These are phyloP conservation scores for Tichodroma muraria DNA, from an alignment of 2,113 vertebrate species.

Conservation along the genomic window DNA sequence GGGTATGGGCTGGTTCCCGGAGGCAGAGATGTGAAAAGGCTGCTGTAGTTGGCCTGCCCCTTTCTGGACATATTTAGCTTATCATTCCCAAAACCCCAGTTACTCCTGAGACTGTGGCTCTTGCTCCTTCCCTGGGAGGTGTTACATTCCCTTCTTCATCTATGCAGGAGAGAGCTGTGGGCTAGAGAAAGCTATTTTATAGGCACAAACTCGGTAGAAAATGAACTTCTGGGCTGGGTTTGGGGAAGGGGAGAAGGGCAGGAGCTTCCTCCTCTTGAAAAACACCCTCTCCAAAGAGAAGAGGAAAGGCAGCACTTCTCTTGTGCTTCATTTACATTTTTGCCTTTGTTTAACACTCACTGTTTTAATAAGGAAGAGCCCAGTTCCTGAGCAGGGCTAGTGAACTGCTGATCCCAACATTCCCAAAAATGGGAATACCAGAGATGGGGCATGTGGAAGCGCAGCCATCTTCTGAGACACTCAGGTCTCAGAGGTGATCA, in stretches of 20 bases:
- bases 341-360: not conserved
- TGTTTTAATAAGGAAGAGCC: not conserved
- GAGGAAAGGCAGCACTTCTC: not conserved
- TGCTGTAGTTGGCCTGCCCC: not conserved
- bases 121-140: not conserved
- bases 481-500: not conserved
- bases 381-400: fast-evolving
- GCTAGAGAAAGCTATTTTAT: not conserved
- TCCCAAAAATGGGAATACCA: not conserved
- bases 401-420: not conserved
- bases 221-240: not conserved
- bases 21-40: not conserved
- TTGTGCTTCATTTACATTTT: not conserved
- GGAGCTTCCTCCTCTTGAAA: not conserved
- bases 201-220: not conserved
- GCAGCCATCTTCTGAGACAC: not conserved
- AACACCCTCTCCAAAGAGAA: not conserved
- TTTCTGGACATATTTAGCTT: not conserved
- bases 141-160: not conserved
- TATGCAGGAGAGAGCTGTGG: not conserved
- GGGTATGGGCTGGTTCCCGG: not conserved
- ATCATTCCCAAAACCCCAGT: not conserved
- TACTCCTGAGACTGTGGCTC: not conserved
- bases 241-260: not conserved
- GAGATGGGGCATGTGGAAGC: not conserved